Evolutionary conservation across 2,113 vertebrate species (phyloP), one percentile per base, ranked within the genome.

Genomic region (Platichthys flesus): DNA sequence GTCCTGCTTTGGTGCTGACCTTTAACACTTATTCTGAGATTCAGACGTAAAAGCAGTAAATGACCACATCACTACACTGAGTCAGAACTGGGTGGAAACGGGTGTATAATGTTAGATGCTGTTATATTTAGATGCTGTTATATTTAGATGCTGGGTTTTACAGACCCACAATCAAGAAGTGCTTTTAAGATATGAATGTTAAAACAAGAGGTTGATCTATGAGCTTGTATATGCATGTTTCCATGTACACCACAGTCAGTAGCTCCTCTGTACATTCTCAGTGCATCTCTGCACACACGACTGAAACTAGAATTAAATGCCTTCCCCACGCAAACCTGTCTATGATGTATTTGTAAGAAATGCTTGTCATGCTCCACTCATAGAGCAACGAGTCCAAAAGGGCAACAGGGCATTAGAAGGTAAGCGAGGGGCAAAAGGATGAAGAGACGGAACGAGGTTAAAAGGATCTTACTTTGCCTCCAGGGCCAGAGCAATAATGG

Each of bases 381-480:
- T 24, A 71, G 58, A 77, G 76, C 61, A 76, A 13, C 47, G 56
- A 62, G 23, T 16, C 37, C 57, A 42, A 67, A 62, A 60, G 61
- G 60, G 75, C 67, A 82, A 62, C 35, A 61, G 59, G 28, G 75
- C 66, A 84, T 86, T 78, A 73, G 47, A 69, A 65, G 79, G 76
- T 85, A 65, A 67, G 71, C 15, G 42, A 47, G 52, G 74, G 55
- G 66, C 16, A 42, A 79, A 59, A 51, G 84, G 82, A 84, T 82
- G 76, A 83, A 31, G 66, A 20, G 51, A 79, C 56, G 55, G 84
- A 80, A 84, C 80, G 76, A 83, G 47, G 81, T 86, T 80, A 88
- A 86, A 68, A 81, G 84, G 83, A 71, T 94, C 97, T 97, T 97
- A 99, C 98, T 99, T 99, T 90, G 98, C 98, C 94, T 99, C 98